Base-by-base conservation (phyloP, 2,888 invertebrate genomes). In the Agriopis leucophaearia region DNA sequence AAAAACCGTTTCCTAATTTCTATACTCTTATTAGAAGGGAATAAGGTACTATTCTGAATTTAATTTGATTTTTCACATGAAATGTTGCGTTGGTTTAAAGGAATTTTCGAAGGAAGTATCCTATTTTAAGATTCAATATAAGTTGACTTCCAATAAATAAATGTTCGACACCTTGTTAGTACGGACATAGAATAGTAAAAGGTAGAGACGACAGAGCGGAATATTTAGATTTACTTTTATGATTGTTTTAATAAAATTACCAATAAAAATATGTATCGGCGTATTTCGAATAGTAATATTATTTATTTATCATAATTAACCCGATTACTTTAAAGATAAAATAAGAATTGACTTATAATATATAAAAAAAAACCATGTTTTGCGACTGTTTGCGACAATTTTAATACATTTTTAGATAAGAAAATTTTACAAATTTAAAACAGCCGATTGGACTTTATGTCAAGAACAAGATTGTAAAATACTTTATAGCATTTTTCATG, bases 91-190 rank as follows among this genome's bases (percentile, higher is more conserved):
- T 64, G 50, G 70, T 58, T 63, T 47, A 35, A n/a, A 12, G 64
- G 61, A 71, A 74, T 70, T 56, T 67, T 70, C 70, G 73, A 74
- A 80, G 81, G 82, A 84, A 86, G 86, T 80, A 84, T 82, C 75
- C 70, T 78, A 80, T 81, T 86, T 88, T 86, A 85, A 85, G 86
- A 87, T 88, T 88, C 89, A 88, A 88, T 89, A 89, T 56, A 84
- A 27, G 77, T 79, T 81, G 74, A 79, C 78, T 76, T 77, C 81
- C 86, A 78, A 90, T 88, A 88, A 87, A 86, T 87, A 89, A 87
- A 81, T 82, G 79, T 85, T 89, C 88, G 86, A 88, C 90, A 89
- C 89, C 85, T 89, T 83, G 84, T 87, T 85, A 81, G 63, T 69
- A 73, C 73, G 67, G 68, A 13, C 86, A 88, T 58, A 88, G 88